Evolutionary conservation across 2,888 invertebrate genomes (phyloP).

Genomic region (Apodemia zela): DNA sequence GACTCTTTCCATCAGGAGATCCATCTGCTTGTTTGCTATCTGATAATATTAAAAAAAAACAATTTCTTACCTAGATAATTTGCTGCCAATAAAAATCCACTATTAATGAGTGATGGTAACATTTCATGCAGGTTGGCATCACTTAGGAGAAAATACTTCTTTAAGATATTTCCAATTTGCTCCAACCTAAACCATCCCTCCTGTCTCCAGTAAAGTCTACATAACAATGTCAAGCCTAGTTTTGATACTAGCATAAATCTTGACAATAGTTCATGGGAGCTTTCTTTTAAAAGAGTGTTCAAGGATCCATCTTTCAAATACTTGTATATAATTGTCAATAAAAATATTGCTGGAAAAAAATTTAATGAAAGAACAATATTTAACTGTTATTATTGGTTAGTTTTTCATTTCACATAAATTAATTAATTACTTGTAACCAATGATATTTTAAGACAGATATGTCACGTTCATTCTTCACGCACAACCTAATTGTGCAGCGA

Average conservation of each 20-base stretch:
- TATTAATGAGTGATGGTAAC: conserved; percentile 43
- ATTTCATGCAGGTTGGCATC: conserved; percentile 38
- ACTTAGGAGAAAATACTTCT: conserved; percentile 34
- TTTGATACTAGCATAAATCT: conserved; percentile 42
- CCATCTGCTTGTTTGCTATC: no score
- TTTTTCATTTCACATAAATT: no score
- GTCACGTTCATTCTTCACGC: no score
- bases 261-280: conserved; percentile 41
- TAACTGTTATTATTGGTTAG: no score
- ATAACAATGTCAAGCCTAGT: conserved; percentile 52
- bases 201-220: conserved; percentile 62
- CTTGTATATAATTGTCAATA: conserved; percentile 50
- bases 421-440: no score
- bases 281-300: conserved; percentile 42
- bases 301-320: conserved; percentile 46
- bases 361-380: no score
- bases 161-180: conserved; percentile 41
- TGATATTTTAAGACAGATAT: no score
- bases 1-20: no score
- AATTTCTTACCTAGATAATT: conserved; percentile 35
- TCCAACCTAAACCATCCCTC: conserved; percentile 52
- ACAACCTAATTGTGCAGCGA: no score
- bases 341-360: conserved; percentile 51
- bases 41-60: no score
- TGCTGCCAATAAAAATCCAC: conserved; percentile 40